Base-by-base conservation (phyloP, 1,140 invertebrate genomes). In the Probaryconus sp. region DNA sequence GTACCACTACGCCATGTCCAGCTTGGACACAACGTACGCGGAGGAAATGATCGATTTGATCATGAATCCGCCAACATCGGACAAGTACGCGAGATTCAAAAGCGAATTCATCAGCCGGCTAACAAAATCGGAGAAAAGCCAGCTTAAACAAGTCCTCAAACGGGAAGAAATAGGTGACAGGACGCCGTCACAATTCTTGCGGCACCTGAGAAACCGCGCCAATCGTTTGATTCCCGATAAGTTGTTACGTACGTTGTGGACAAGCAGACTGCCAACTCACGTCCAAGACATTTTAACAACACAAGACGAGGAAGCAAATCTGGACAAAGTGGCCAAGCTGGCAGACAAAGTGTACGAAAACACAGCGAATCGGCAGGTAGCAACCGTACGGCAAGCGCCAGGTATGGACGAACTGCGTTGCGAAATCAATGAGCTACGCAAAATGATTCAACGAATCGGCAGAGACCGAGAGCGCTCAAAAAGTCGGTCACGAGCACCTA, bases 281-380 rank as follows among this genome's bases (percentile, higher is more conserved):
- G 42, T 45, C 0, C 20, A 45, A n/a, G 42, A 20, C 10, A 45
- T 26, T 13, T 13, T 45, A 9, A 13, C 20, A 1, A 20, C 42
- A 3, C 42, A 45, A 7, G 9, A 1, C 1, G 24, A 28, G 11
- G 30, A 28, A 2, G 10, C 18, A 0, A 7, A 26, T 0, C 47
- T 78, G 1, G 61, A 76, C 9, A 18, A 35, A 10, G 78, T 85
- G 68, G 82, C 79, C 47, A 78, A 76, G 76, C 80, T 87, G 64
- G 85, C 87, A 71, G 84, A 83, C 68, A 77, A 77, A 76, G 84
- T 88, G 75, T 77, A 81, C 79, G 85, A 85, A 50, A 71, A 13
- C 20, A 14, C 26, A 58, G 6, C 1, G 2, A 10, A 6, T 11
- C 1, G 17, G 76, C 48, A 31, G 61, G 26, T 42, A 5, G 30